Evolutionary conservation across 2,113 vertebrate genomes (phyloP).

Genomic region (Laterallus jamaicensis): DNA sequence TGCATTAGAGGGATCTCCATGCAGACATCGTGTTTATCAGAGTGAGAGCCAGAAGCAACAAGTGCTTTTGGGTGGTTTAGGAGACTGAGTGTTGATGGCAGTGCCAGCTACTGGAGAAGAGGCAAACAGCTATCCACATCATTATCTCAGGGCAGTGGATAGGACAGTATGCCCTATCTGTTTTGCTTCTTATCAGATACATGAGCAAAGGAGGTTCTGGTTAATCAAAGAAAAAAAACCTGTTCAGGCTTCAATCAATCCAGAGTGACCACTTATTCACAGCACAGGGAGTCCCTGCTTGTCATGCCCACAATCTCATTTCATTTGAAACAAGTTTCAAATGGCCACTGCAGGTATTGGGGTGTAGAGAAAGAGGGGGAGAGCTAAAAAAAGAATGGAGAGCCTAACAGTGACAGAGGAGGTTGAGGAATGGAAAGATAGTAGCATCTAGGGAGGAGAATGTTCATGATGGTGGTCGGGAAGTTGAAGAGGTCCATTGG

Average conservation of each 20-base stretch:
- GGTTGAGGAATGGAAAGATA: not conserved
- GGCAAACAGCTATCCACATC: not conserved
- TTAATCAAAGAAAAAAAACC: not conserved
- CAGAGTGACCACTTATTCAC: not conserved
- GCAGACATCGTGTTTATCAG: not conserved
- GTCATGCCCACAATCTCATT: not conserved
- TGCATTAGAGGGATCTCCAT: not conserved
- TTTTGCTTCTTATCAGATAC: not conserved
- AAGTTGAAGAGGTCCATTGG: not conserved
- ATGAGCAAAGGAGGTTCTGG: not conserved
- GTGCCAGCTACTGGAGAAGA: not conserved
- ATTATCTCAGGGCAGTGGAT: not conserved
- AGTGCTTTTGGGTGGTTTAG: not conserved
- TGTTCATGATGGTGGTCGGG: not conserved
- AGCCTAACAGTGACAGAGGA: not conserved
- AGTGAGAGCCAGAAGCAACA: not conserved
- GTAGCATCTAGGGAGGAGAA: not conserved
- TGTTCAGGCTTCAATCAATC: not conserved
- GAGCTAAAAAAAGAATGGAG: rapidly evolving
- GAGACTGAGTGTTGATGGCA: not conserved
- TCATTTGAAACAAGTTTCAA: not conserved
- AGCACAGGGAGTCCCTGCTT: not conserved
- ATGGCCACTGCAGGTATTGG: not conserved
- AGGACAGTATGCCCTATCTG: not conserved
- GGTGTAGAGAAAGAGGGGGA: not conserved